phyloP scores from a whole-genome alignment of 1,140 invertebrate species.

The Pseudomyrmex cubaensis region DNA sequence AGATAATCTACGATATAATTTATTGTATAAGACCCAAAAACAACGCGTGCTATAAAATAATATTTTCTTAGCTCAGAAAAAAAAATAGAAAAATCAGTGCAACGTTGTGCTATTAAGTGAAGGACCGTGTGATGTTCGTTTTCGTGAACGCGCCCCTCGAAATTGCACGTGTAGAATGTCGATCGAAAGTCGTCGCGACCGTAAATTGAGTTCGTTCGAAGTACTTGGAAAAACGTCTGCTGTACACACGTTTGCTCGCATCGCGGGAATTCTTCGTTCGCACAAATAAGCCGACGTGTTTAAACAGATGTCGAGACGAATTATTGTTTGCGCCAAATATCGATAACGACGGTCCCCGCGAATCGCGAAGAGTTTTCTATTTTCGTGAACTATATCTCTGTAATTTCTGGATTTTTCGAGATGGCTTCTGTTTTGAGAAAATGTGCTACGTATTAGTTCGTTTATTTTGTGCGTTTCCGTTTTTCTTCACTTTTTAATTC shows the following conservation, averaged over 20 bases:
- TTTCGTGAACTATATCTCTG: neutral
- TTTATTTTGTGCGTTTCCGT: neutral
- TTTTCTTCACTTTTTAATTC: neutral
- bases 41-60: neutral
- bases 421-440: neutral
- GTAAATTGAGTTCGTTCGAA: slow-evolving; percentile 36
- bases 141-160: too few relatives aligned
- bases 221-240: slow-evolving; percentile 31
- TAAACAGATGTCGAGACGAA: slow-evolving; percentile 52
- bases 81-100: too few relatives aligned
- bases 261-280: slow-evolving; percentile 36
- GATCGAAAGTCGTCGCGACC: slow-evolving; percentile 7
- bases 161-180: neutral
- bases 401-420: neutral
- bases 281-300: slow-evolving; percentile 45
- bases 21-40: neutral
- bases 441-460: neutral
- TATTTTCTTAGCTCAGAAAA: neutral
- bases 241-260: neutral
- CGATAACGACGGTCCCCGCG: slow-evolving; percentile 6
- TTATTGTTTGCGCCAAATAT: slow-evolving; percentile 3
- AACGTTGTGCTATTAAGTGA: neutral
- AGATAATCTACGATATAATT: neutral
- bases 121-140: too few relatives aligned
- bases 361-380: neutral